Conservation (phyloP, 2,888 invertebrate genomes). For the Drosophila mettleri region DNA sequence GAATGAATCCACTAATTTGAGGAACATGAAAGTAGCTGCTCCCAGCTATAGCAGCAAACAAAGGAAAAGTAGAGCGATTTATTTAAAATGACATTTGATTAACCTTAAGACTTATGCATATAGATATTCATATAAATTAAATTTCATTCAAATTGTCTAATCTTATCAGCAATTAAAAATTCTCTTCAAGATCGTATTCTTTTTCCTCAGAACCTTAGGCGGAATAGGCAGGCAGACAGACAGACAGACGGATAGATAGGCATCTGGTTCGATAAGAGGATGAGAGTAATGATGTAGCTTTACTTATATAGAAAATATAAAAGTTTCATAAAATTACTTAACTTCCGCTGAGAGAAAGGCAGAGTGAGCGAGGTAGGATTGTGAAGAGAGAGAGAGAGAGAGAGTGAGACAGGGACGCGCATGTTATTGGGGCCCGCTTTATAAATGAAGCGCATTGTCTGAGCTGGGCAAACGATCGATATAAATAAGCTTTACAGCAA, state of each 20-base stretch:
- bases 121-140: neutral
- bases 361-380: neutral
- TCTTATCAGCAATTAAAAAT: neutral
- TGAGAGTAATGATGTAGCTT: neutral
- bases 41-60: too few relatives aligned
- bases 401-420: too few relatives aligned
- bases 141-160: neutral
- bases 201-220: neutral
- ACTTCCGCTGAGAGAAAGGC: too few relatives aligned
- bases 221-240: neutral
- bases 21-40: too few relatives aligned
- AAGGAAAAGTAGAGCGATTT: neutral
- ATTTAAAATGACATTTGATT: neutral
- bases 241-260: too few relatives aligned
- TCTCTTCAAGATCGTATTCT: neutral
- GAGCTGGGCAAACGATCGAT: conserved; percentile 7
- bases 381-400: too few relatives aligned
- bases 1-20: too few relatives aligned
- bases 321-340: neutral
- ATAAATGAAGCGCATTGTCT: conserved; percentile 4
- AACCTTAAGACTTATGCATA: neutral
- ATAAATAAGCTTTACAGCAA: conserved; percentile 4
- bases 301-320: neutral
- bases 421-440: too few relatives aligned
- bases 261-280: neutral